These are phyloP conservation scores for Palloptera scutellata DNA, from an alignment of 2,888 invertebrate species.

Conservation along the genomic window DNA sequence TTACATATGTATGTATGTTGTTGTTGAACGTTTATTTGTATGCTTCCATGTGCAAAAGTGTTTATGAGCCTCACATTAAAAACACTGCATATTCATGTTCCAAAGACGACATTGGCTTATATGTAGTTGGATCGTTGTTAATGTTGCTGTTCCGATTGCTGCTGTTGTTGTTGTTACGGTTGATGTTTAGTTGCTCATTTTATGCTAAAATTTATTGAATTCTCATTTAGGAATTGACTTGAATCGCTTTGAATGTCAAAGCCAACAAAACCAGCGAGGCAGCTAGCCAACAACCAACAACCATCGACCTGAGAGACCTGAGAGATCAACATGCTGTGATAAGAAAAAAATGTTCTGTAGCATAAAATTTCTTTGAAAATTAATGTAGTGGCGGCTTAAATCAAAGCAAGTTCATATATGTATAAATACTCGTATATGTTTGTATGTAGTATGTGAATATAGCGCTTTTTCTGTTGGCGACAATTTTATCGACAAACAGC, in stretches of 20 bases:
- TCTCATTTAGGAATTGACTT: slow-evolving; percentile 51
- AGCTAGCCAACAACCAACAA: slow-evolving; percentile 33
- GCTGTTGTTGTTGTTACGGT: slow-evolving; percentile 32
- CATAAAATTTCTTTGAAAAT: slow-evolving; percentile 43
- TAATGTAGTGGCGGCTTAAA: slow-evolving; percentile 56
- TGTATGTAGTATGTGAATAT: not conserved
- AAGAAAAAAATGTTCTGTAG: slow-evolving; percentile 44
- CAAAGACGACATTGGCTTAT: slow-evolving; percentile 46
- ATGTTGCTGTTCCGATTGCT: slow-evolving; percentile 34
- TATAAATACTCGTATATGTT: too few relatives aligned
- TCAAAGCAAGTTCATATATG: slow-evolving; percentile 49
- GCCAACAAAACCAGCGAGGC: slow-evolving; percentile 39
- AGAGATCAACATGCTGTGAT: slow-evolving; percentile 53
- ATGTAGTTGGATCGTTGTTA: slow-evolving; percentile 37
- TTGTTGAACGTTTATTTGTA: not conserved
- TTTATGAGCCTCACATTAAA: slow-evolving; percentile 59
- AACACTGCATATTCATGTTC: slow-evolving; percentile 61
- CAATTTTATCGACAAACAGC: slow-evolving; percentile 56
- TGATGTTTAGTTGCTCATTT: slow-evolving; percentile 31
- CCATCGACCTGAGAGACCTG: slow-evolving; percentile 10
- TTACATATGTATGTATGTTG: not conserved
- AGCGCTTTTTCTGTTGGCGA: slow-evolving; percentile 54
- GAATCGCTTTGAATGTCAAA: slow-evolving; percentile 35
- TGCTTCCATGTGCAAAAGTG: slow-evolving; percentile 45
- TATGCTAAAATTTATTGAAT: slow-evolving; percentile 59